Conservation (phyloP, 2,888 invertebrate species). For the Leptinotarsa rubiginosa region DNA sequence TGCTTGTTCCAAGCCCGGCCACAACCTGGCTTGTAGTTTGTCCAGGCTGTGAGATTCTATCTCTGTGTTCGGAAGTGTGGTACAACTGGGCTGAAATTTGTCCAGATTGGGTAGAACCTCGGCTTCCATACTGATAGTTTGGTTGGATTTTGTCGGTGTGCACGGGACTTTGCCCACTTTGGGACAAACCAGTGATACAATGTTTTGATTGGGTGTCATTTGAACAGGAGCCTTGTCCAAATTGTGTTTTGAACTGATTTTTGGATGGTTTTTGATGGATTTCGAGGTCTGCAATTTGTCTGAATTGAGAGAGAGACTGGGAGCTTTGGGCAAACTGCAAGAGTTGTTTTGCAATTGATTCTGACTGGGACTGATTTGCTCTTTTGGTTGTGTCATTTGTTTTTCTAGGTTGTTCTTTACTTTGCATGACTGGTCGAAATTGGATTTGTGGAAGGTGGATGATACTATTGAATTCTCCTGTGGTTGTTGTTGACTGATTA, state of each 20-base stretch:
- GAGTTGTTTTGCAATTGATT: constrained; percentile 35
- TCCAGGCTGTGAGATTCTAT: constrained; percentile 17
- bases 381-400: constrained; percentile 2
- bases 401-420: constrained; percentile 4
- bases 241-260: constrained; percentile 19
- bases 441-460: constrained; percentile 1
- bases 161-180: constrained; percentile 22
- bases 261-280: constrained; percentile 23
- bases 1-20: constrained; percentile 12
- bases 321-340: constrained; percentile 42
- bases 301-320: constrained; percentile 39
- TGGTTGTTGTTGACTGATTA: constrained; percentile 3
- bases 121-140: constrained; percentile 20
- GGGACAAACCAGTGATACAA: constrained; percentile 17
- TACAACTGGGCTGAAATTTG: constrained; percentile 19
- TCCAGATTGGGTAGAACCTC: constrained; percentile 19
- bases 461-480: neutral
- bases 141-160: constrained; percentile 16
- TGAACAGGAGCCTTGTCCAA: constrained; percentile 9
- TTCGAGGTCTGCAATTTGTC: constrained; percentile 31
- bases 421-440: constrained; percentile 9
- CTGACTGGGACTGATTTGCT: constrained; percentile 10
- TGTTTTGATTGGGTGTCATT: constrained; percentile 26
- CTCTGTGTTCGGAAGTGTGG: constrained; percentile 25
- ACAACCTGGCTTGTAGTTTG: constrained; percentile 30